phyloP scores from a whole-genome alignment of 2,797 vertebrate genomes.

The Hapalemur alaotrensis region DNA sequence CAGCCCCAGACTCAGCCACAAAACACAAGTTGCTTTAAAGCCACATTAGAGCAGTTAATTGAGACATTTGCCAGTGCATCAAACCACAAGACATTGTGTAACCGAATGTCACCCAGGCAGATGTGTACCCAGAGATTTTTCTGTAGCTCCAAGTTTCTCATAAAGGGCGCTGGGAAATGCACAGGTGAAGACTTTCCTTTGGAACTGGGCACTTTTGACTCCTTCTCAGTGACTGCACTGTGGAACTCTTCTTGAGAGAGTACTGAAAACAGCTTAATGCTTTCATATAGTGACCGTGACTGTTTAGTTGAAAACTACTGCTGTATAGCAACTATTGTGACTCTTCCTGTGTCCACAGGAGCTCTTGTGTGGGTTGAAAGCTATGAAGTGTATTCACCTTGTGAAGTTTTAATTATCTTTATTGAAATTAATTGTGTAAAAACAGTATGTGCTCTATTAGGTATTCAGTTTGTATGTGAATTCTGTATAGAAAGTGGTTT shows the following conservation, averaged over 20 bases:
- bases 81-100: neutral
- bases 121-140: neutral
- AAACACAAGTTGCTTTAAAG: neutral
- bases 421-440: conserved; percentile 80
- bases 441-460: conserved; percentile 83
- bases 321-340: conserved; percentile 72
- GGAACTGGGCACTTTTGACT: conserved; percentile 31
- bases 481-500: conserved; percentile 87
- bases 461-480: conserved; percentile 88
- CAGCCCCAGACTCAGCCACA: neutral
- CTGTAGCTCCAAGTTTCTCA: neutral
- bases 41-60: neutral
- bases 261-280: conserved; percentile 45
- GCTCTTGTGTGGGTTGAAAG: conserved; percentile 78
- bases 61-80: neutral
- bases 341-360: conserved; percentile 66
- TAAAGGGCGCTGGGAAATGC: neutral
- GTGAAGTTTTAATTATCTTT: conserved; percentile 80
- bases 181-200: conserved; percentile 52
- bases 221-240: conserved; percentile 53
- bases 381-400: conserved; percentile 78
- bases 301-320: conserved; percentile 74
- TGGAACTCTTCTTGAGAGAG: conserved; percentile 69
- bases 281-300: conserved; percentile 74
- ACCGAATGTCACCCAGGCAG: neutral